Evolutionary conservation across 2,888 invertebrate genomes (phyloP), one percentile per base, ranked within the genome.

Genomic region (Zaprionus obscuricornis): DNA sequence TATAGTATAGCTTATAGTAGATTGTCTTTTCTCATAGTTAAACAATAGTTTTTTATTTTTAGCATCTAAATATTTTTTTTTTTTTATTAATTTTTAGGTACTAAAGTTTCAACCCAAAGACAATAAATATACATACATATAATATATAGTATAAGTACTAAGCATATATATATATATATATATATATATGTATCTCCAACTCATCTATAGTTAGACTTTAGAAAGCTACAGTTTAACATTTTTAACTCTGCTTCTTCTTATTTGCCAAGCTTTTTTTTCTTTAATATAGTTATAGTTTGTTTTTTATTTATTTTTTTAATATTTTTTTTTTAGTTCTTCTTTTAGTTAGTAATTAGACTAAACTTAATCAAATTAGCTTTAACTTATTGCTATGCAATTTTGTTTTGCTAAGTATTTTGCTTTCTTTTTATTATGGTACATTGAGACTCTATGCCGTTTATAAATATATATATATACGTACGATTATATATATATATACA

Each of bases 361-460:
- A 66, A 56, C 50, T 57, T 71, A 62, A 18, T 33, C 6, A 40
- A 50, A 34, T 63, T 78, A 82, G 74, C 69, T 60, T 69, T 58
- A 64, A 78, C 85, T 78, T 85, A 79, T 79, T 79, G 78, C 78
- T 79, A 74, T 75, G 79, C 79, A 79, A 79, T 73, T 69, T 69
- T n/a, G n/a, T 79, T 72, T 79, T 68, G 55, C 65, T 36, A 47
- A 52, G 14, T 33, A 45, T 17, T 27, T 29, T 33, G 27, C 17
- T 31, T 43, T 36, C 26, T 39, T 36, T 50, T 66, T 56, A 57
- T 77, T 86, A 83, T 83, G 83, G 83, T 83, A 83, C 83, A 85
- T 83, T 87, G 83, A 83, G 83, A 83, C 83, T 87, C 83, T 87
- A 83, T 82, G 79, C 86, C 86, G 68, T 62, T 56, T 59, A 51